Evolutionary conservation across 2,888 invertebrate genomes (phyloP).

Genomic region (Dynastes maya): DNA sequence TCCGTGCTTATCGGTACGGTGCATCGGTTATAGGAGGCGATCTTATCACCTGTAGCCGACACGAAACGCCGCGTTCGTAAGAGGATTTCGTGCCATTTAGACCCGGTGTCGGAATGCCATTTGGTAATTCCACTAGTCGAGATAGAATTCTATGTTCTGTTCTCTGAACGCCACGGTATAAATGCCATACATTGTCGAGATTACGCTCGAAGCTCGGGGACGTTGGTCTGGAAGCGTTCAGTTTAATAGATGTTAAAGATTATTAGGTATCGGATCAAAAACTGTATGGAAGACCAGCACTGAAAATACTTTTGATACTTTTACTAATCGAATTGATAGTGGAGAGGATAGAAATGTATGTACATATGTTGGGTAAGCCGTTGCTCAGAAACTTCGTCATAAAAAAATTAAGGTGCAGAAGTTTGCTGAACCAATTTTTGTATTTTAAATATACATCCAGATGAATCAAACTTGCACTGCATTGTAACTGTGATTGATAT

Average conservation of each 20-base stretch:
- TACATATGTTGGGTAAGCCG: too few species aligned
- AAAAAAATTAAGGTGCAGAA: too few species aligned
- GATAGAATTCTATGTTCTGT: background rate
- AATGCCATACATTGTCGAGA: constrained; percentile 9
- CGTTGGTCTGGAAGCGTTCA: background rate
- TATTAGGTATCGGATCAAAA: background rate
- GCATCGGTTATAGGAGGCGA: constrained; percentile 46
- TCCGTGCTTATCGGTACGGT: constrained; percentile 32
- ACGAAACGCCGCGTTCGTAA: constrained; percentile 41
- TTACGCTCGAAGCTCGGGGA: background rate
- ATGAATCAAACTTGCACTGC: too few species aligned
- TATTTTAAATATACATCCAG: too few species aligned
- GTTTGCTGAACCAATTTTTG: too few species aligned
- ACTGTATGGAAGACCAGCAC: background rate
- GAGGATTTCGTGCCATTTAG: constrained; percentile 46
- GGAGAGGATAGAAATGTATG: too few species aligned
- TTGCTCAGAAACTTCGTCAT: too few species aligned
- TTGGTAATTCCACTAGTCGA: constrained; percentile 23
- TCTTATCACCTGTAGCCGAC: constrained; percentile 46
- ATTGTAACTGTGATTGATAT: too few species aligned
- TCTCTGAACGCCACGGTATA: background rate
- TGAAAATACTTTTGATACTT: too few species aligned
- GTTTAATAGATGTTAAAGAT: constrained; percentile 23
- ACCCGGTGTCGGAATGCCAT: constrained; percentile 40
- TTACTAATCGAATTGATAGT: too few species aligned